Evolutionary conservation across 2,888 invertebrate genomes (phyloP), one percentile per base, ranked within the genome.

Genomic region (Sylvicola cinctus): DNA sequence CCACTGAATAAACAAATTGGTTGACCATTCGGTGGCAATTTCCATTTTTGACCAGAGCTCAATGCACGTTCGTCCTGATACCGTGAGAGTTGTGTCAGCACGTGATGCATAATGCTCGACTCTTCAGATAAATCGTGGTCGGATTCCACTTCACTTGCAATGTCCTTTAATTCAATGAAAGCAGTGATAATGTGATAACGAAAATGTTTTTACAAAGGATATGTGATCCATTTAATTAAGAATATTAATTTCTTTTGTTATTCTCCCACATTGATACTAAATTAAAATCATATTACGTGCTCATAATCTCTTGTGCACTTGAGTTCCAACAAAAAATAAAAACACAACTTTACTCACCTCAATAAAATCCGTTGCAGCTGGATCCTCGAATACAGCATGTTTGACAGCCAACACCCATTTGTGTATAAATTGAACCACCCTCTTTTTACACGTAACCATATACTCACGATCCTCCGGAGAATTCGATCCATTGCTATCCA

Each of bases 361-460:
- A 29, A 83, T 61, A 51, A 81, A 81, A 44, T 71, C 69, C 45
- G 69, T 66, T 15, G 76, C 70, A 23, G 66, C 66, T 13, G 70
- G 64, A 51, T 81, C 79, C 45, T 78, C 74, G 47, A 76, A 75
- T 41, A 81, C 78, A 3, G 75, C 74, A 46, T 75, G 70, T 4
- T 74, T 62, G 33, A 78, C 69, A 3, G 77, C 68, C 42, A 66
- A 63, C 29, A 74, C 69, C 83, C 83, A 83, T 45, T 72, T 66
- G 45, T 74, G 71, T 34, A 80, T 69, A 56, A 84, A 84, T 43
- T 74, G 72, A 31, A 83, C 68, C 11, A 83, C 80, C 39, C 78
- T 66, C 44, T 73, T 63, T 52, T 79, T 77, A 48, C 74, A 74
- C 36, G 70, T 68, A 41, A 74, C 51, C 30, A 72, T 61, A 49